Base-by-base conservation (phyloP, 2,113 vertebrate genomes). In the Atlantisia rogersi region DNA sequence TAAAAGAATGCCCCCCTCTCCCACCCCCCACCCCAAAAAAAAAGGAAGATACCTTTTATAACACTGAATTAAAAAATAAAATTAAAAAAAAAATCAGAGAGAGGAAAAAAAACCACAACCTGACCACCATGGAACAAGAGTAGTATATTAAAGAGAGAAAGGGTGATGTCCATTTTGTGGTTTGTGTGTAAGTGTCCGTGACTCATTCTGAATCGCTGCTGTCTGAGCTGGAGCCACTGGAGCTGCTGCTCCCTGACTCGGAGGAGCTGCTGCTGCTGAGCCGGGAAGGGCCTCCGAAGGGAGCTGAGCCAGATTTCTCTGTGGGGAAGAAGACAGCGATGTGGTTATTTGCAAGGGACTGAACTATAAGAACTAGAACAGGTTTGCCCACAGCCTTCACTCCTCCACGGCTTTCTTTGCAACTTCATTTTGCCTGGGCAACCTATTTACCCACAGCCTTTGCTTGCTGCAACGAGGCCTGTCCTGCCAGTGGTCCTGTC, bases 221-320 rank as follows among this genome's bases (percentile, higher is more conserved):
- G 98, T 99, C 99, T 0, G 99, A 99, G 86, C 98, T 99, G 91
- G 98, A 99, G 4, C 98, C 99, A 2, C 98, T 98, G 77, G 98
- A 99, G 90, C 98, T 99, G 98, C 98, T 99, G 97, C 97, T 98
- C 11, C 98, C 98, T 0, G 99, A 99, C 74, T 98, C 99, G 0
- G 99, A 99, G 59, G 99, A 99, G 69, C 98, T 98, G 98, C 98
- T 99, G 97, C 98, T 97, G 87, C 97, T 98, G 71, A 98, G 98
- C 40, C 98, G 97, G 16, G 98, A 98, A 3, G 98, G 96, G 26
- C 99, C 99, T 13, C 99, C 99, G 1, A 98, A 98, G 11, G 98
- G 95, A 5, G 97, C 84, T 0, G 98, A 97, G 82, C 98, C 96
- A 0, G 98, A 98, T 92, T 99, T 99, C 95, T 99, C 99, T 99